Evolutionary conservation across 2,888 invertebrate genomes (phyloP).

Genomic region (Empis livida): DNA sequence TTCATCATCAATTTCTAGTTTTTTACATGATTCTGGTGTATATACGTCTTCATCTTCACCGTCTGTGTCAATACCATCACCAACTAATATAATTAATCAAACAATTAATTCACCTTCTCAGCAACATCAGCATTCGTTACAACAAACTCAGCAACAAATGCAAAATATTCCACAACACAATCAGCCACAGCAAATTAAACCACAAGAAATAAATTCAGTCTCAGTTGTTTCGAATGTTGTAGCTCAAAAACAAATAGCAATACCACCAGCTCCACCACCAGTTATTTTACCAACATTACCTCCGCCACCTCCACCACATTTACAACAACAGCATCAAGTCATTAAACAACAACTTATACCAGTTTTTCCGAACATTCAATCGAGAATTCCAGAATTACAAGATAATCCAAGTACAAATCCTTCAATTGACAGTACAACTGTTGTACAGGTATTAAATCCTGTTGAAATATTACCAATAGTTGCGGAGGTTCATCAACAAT

Average conservation of each 20-base stretch:
- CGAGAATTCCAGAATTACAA: not conserved
- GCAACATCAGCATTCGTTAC: conserved; percentile 12
- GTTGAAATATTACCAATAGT: not conserved
- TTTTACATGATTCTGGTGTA: conserved; percentile 32
- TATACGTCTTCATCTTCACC: conserved; percentile 34
- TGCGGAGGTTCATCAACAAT: conserved; percentile 2
- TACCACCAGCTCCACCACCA: conserved; percentile 18
- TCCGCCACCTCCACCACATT: conserved; percentile 14
- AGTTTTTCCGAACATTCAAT: not conserved
- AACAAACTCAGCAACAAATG: conserved; percentile 2
- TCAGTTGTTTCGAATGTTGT: too few relatives aligned
- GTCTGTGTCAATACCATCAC: conserved; percentile 33
- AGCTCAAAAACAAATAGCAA: conserved; percentile 10
- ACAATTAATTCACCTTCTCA: conserved; percentile 29
- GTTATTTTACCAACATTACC: conserved; percentile 9
- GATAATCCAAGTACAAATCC: not conserved
- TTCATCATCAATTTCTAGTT: conserved; percentile 25
- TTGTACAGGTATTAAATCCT: not conserved
- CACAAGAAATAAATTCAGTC: not conserved
- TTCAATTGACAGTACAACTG: not conserved
- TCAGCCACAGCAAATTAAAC: conserved; percentile 14
- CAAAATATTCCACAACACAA: not conserved
- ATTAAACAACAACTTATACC: not conserved
- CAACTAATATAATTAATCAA: conserved; percentile 21
- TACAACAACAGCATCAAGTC: conserved; percentile 13